A percentile compares a stretch with the other conserved stretches of the same genome.
Conservation (phyloP, 2,888 invertebrate species). For the Punctoribates punctum region DNA sequence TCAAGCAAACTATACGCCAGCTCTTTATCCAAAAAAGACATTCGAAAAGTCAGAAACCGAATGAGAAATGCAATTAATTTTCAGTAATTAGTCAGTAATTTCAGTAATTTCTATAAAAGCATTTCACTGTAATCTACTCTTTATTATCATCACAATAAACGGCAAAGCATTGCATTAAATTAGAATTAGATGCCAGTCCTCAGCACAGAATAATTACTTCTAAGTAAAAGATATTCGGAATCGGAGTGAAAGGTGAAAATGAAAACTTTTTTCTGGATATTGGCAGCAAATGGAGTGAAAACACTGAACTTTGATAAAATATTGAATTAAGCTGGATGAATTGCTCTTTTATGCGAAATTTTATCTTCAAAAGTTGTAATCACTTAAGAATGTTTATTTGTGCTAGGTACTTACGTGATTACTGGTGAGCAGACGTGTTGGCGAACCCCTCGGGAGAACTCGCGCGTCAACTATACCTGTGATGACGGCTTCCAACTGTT, state of each 20-base stretch:
- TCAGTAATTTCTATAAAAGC: neutral
- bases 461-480: slow-evolving; percentile 45
- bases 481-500: slow-evolving; percentile 42
- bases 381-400: neutral
- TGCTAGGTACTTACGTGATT: slow-evolving; percentile 25
- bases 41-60: neutral
- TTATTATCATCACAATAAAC: neutral
- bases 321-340: too few relatives aligned
- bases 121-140: neutral
- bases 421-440: slow-evolving; percentile 47
- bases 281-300: too few relatives aligned
- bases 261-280: too few relatives aligned
- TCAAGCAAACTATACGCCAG: too few relatives aligned
- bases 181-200: neutral
- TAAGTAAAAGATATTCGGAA: too few relatives aligned
- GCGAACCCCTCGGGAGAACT: slow-evolving; percentile 46
- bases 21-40: neutral
- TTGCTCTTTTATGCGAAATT: too few relatives aligned
- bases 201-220: too few relatives aligned
- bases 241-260: too few relatives aligned
- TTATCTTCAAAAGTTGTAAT: too few relatives aligned
- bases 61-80: neutral
- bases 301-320: too few relatives aligned
- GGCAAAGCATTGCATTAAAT: neutral
- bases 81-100: neutral